Evolutionary conservation across 2,888 invertebrate species (phyloP).

Genomic region (Globia sparganii): DNA sequence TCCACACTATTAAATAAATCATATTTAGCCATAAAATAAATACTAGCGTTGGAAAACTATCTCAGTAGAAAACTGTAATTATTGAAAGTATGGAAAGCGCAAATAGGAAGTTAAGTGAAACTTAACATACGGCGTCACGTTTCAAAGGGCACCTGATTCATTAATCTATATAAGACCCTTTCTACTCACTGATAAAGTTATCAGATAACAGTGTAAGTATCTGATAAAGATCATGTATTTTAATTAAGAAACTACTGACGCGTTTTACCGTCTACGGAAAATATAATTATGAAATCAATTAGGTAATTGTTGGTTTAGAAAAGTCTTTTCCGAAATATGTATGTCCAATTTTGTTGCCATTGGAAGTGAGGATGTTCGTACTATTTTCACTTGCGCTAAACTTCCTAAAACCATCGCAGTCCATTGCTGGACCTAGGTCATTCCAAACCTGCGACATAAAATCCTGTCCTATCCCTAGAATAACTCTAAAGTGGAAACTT

Average conservation of each 20-base stretch:
- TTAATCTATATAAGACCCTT: conserved; percentile 22
- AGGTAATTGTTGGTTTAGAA: neutral
- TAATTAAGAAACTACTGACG: conserved; percentile 16
- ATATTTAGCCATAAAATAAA: conserved; percentile 31
- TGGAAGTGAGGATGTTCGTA: neutral
- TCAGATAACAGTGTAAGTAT: conserved; percentile 29
- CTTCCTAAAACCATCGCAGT: neutral
- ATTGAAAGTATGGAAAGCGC: conserved; percentile 32
- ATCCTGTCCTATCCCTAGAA: neutral
- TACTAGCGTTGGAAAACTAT: conserved; percentile 11
- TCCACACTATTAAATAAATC: conserved; percentile 24
- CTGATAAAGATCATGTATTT: conserved; percentile 33
- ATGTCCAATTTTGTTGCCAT: neutral
- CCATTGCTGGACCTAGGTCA: neutral
- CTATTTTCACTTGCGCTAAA: neutral
- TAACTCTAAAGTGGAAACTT: neutral
- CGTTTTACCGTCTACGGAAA: neutral
- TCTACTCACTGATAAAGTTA: conserved; percentile 30
- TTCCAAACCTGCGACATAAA: neutral
- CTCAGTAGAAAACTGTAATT: conserved; percentile 31
- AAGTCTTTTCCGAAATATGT: neutral
- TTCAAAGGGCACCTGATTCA: conserved; percentile 28
- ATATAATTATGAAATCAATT: neutral
- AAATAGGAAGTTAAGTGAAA: conserved; percentile 23
- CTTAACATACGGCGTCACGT: conserved; percentile 17